phyloP scores from a whole-genome alignment of 2,888 invertebrate genomes.

The Eilema griseolum region DNA sequence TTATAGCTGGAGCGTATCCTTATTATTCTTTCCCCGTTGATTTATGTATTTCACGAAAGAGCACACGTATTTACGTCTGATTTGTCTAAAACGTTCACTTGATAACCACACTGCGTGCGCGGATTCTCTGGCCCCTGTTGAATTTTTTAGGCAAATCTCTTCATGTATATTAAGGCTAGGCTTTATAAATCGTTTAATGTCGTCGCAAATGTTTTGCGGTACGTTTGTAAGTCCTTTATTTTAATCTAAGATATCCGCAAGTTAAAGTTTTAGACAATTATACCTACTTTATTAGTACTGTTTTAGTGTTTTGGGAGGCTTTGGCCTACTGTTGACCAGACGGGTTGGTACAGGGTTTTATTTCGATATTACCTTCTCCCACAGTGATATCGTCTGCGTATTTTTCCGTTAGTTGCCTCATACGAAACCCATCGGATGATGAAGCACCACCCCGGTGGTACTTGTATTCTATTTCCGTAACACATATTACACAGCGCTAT shows the following conservation, averaged over 20 bases:
- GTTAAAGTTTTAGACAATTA: background rate
- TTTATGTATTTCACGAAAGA: slow-evolving; percentile 62
- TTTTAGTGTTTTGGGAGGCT: too few species aligned
- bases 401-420: too few species aligned
- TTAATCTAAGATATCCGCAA: background rate
- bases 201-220: slow-evolving; percentile 23
- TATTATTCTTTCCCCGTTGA: slow-evolving; percentile 44
- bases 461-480: too few species aligned
- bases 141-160: slow-evolving; percentile 40
- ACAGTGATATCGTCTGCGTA: too few species aligned
- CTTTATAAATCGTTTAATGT: slow-evolving; percentile 36
- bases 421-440: too few species aligned
- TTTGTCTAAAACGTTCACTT: slow-evolving; percentile 54
- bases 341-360: too few species aligned
- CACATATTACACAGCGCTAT: too few species aligned
- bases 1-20: slow-evolving; percentile 27
- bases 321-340: too few species aligned
- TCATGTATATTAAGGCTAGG: slow-evolving; percentile 29
- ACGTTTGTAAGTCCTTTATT: background rate
- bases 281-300: too few species aligned
- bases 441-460: too few species aligned
- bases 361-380: too few species aligned
- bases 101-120: slow-evolving; percentile 38
- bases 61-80: slow-evolving; percentile 55
- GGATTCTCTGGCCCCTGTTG: slow-evolving; percentile 26